Conservation (phyloP, 1,140 invertebrate species). For the Pseudomyrmex dendroicus region DNA sequence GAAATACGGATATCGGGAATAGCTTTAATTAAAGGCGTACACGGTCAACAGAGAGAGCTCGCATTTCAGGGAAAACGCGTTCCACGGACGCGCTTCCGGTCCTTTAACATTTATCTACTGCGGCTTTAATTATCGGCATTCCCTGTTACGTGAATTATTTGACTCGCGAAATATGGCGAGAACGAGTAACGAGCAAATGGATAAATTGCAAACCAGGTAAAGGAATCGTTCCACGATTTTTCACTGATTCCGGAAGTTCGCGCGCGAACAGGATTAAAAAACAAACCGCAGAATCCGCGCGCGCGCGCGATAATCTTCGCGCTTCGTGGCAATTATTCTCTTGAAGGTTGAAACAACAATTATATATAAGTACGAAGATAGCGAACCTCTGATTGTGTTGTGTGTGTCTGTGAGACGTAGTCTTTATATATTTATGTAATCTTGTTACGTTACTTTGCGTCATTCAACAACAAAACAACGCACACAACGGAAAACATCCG, state of each 20-base stretch:
- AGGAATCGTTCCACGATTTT: conserved; percentile 26
- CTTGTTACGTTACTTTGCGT: background rate
- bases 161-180: conserved; percentile 13
- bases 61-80: conserved; percentile 6
- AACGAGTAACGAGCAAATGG: conserved; percentile 27
- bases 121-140: conserved; percentile 40
- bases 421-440: background rate
- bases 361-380: background rate
- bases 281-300: background rate
- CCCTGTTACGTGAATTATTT: conserved; percentile 15
- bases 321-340: background rate
- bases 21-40: conserved; percentile 67
- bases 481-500: too few species aligned
- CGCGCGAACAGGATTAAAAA: background rate
- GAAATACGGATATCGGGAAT: conserved; percentile 1
- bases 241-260: background rate
- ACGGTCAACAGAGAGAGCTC: background rate
- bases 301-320: background rate
- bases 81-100: background rate
- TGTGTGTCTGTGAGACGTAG: background rate
- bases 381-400: background rate
- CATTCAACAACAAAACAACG: too few species aligned
- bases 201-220: background rate
- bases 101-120: conserved; percentile 41
- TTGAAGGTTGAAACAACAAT: background rate